Evolutionary conservation across 2,888 invertebrate species (phyloP).

Genomic region (Drosophila bunnanda): DNA sequence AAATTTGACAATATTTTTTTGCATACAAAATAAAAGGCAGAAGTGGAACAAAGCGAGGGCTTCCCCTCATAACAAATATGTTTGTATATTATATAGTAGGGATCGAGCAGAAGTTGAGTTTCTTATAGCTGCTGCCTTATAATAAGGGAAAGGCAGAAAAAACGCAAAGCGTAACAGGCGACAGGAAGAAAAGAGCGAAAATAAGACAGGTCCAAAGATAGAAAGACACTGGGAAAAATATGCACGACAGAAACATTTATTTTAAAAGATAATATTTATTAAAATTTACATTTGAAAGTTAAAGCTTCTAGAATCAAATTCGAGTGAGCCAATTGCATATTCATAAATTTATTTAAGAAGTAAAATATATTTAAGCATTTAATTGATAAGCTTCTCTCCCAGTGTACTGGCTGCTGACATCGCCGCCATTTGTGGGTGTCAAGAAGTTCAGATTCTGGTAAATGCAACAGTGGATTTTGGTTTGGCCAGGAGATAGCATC

Average conservation of each 20-base stretch:
- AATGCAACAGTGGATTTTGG: slow-evolving; percentile 79
- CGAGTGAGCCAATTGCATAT: too few relatives aligned
- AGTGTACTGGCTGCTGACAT: slow-evolving; percentile 30
- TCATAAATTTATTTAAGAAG: too few relatives aligned
- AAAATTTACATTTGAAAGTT: not conserved
- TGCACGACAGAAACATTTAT: not conserved
- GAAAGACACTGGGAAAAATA: slow-evolving; percentile 7
- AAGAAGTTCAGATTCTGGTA: slow-evolving; percentile 72
- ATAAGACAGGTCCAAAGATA: slow-evolving; percentile 18
- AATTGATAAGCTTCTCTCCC: not conserved
- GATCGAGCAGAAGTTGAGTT: slow-evolving; percentile 30
- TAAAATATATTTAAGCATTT: not conserved
- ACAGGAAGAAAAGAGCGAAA: slow-evolving; percentile 61
- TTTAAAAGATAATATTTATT: not conserved
- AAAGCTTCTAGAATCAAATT: not conserved
- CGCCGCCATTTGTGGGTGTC: slow-evolving; percentile 81
- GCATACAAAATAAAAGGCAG: slow-evolving; percentile 10
- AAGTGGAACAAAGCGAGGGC: slow-evolving; percentile 11
- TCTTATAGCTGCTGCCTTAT: slow-evolving; percentile 46
- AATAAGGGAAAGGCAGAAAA: slow-evolving; percentile 57
- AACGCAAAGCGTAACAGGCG: slow-evolving; percentile 43
- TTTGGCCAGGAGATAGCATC: slow-evolving; percentile 81
- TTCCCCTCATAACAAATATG: slow-evolving; percentile 7
- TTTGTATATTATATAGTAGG: slow-evolving; percentile 1
- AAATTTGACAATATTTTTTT: slow-evolving; percentile 41